These are phyloP conservation scores for Sarcophaga bullata DNA, from an alignment of 1,140 invertebrate genomes.

Conservation along the genomic window DNA sequence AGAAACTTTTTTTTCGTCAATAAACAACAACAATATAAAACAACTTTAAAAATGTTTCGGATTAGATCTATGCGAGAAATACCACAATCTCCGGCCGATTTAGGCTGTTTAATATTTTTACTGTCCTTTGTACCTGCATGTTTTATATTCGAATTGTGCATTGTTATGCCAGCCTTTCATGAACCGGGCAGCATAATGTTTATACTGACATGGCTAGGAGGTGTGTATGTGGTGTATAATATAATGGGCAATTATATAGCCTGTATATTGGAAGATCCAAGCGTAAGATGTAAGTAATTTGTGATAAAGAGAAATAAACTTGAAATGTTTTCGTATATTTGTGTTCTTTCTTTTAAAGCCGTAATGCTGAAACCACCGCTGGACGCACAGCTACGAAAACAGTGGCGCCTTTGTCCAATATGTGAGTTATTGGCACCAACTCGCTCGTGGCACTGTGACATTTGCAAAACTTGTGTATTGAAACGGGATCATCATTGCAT, in stretches of 20 bases:
- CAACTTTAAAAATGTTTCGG: not conserved
- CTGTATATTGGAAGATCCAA: conserved; percentile 59
- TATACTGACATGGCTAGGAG: conserved; percentile 70
- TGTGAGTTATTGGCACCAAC: conserved; percentile 80
- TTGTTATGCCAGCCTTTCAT: conserved; percentile 76
- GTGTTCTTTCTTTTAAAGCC: conserved; percentile 36
- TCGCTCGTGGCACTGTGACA: conserved; percentile 87
- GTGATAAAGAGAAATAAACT: no score
- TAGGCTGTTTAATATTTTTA: conserved; percentile 55
- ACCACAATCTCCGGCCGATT: conserved; percentile 54
- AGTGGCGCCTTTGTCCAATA: conserved; percentile 48
- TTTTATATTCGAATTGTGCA: conserved; percentile 69
- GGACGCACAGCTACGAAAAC: conserved; percentile 22
- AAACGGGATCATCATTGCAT: conserved; percentile 95
- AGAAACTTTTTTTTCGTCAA: not conserved
- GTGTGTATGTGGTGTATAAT: conserved; percentile 70
- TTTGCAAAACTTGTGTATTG: conserved; percentile 83
- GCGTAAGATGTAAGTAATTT: conserved; percentile 53
- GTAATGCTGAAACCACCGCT: conserved; percentile 37
- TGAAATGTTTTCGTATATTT: no score
- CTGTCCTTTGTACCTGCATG: conserved; percentile 56
- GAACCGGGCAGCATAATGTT: conserved; percentile 56
- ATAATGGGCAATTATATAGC: conserved; percentile 68
- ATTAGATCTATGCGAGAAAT: conserved; percentile 39
- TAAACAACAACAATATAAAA: not conserved